Conservation (phyloP, 2,113 vertebrate genomes). For the Cebidichthys violaceus region DNA sequence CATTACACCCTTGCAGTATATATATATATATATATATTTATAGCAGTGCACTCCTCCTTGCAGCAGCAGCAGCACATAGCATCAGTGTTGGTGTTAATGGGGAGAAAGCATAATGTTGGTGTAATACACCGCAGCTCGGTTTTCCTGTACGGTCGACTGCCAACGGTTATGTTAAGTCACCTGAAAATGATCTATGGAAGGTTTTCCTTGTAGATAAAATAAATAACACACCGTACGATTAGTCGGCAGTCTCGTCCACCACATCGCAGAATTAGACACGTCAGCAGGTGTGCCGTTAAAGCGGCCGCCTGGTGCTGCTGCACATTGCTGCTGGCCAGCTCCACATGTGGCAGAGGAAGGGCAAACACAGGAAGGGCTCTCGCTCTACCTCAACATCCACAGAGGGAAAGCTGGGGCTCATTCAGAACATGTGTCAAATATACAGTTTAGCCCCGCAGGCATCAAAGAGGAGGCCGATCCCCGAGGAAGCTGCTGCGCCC, state of each 20-base stretch:
- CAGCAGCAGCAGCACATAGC: background rate
- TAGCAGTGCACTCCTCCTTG: background rate
- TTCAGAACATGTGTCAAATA: conserved; percentile 59
- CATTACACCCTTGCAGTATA: background rate
- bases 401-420: conserved; percentile 62
- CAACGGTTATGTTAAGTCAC: conserved; percentile 1
- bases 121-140: background rate
- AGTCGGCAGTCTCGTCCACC: background rate
- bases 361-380: conserved; percentile 46
- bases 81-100: background rate
- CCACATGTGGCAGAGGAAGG: conserved; percentile 38
- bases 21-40: background rate
- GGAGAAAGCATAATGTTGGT: background rate
- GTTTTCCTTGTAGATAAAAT: background rate
- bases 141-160: background rate
- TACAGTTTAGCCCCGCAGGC: conserved; percentile 23
- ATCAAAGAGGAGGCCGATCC: conserved; percentile 14
- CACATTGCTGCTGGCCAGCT: conserved; percentile 21
- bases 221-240: conserved; percentile 4
- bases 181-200: conserved; percentile 10
- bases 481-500: background rate
- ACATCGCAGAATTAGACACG: conserved; percentile 5
- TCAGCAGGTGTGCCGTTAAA: conserved; percentile 47
- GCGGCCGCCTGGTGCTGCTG: background rate
- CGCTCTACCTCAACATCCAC: conserved; percentile 15